Percentiles rank a stretch among this genome's conserved stretches.
phyloP scores from a whole-genome alignment of 1,140 invertebrate species.

The Fopius arisanus region DNA sequence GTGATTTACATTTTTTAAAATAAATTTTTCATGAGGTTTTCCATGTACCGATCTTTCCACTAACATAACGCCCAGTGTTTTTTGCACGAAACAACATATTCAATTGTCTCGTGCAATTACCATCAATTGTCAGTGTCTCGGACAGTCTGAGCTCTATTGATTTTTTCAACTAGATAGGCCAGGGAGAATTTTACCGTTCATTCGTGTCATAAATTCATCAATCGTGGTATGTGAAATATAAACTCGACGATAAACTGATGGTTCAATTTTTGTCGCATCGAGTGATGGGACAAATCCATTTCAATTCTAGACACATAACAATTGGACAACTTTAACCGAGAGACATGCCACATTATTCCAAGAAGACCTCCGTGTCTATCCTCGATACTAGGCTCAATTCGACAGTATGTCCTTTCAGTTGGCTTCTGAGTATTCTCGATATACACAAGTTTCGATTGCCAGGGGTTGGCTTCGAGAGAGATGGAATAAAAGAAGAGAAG shows the following conservation, averaged over 20 bases:
- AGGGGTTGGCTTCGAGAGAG: not conserved
- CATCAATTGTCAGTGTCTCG: not conserved
- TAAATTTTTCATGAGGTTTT: too few relatives aligned
- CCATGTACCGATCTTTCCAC: too few relatives aligned
- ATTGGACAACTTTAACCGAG: not conserved
- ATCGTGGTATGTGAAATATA: not conserved
- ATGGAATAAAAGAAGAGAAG: not conserved
- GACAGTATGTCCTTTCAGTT: conserved; percentile 6
- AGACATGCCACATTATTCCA: not conserved
- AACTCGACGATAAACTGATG: not conserved
- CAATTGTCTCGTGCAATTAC: not conserved
- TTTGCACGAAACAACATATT: not conserved
- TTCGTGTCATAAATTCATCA: not conserved
- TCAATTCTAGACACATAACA: not conserved
- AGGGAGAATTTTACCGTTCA: not conserved
- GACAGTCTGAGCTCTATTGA: not conserved
- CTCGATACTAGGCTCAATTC: conserved; percentile 2
- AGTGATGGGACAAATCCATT: not conserved
- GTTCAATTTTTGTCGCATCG: conserved; percentile 14
- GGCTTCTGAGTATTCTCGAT: not conserved
- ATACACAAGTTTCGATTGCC: conserved; percentile 9
- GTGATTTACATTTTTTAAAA: too few relatives aligned
- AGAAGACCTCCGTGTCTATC: not conserved
- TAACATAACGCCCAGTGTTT: too few relatives aligned
- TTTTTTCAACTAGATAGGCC: not conserved